Base-by-base conservation (phyloP, 2,797 vertebrate species). In the Poecilia picta region DNA sequence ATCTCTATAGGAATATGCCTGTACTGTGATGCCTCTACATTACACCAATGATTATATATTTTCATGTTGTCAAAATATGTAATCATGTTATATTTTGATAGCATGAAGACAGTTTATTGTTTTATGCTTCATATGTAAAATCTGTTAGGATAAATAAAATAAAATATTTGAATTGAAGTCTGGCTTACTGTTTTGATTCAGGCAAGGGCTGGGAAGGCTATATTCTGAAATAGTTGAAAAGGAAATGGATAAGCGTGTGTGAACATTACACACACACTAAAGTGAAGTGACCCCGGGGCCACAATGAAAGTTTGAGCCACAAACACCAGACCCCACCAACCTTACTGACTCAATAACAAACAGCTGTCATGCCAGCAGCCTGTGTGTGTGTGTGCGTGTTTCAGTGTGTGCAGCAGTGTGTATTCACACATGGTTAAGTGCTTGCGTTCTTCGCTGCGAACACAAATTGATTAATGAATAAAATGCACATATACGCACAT, bases 321-420 rank as follows among this genome's bases (percentile, higher is more conserved):
- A 87, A 92, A 91, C 88, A 84, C 78, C 85, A 87, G 89, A 86
- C 81, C 78, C 89, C 89, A 77, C 78, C 92, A 89, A 94, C 91
- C 89, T 90, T 80, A 83, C 80, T 25, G 78, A 81, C 82, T 89
- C 88, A 92, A 92, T 89, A 93, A 95, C 90, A 93, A 95, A 94
- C 92, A 94, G 88, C 86, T 93, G 90, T 84, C 87, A 82, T 84
- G 87, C 73, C 87, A 84, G 64, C 75, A 82, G 81, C 71, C 68
- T 12, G 6, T 51, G 81, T 72, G 64, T 13, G 76, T 73, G 77
- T 73, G 77, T 74, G 70, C 76, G 53, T 79, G 62, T 53, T 8
- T 53, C 6, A 53, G 76, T 72, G 78, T 73, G 78, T 74, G 71
- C 78, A 15, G 25, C 5, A 13, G 57, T 47, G 71, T 49, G 31